Conservation (phyloP, 2,888 invertebrate species). For the Pollenia angustigena region DNA sequence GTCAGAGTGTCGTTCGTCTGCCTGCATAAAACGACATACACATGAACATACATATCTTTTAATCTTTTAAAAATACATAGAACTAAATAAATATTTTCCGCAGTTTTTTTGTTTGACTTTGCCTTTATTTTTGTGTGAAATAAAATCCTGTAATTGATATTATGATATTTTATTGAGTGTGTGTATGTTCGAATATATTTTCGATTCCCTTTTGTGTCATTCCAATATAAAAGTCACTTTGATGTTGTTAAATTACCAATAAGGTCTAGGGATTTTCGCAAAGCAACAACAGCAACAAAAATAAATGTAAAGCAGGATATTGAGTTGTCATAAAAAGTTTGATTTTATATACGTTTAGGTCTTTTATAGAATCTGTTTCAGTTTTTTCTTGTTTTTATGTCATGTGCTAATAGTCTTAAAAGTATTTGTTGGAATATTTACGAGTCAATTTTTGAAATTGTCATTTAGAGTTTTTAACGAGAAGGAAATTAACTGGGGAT, state of each 20-base stretch:
- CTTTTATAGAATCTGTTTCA: neutral
- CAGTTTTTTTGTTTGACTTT: conserved; percentile 38
- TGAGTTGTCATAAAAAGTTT: conserved; percentile 64
- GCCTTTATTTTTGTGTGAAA: conserved; percentile 51
- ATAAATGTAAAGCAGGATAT: conserved; percentile 58
- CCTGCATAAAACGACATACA: conserved; percentile 6
- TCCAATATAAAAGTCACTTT: conserved; percentile 60
- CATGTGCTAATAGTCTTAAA: conserved; percentile 16
- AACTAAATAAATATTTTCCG: conserved; percentile 63
- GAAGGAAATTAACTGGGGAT: neutral
- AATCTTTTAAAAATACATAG: conserved; percentile 69
- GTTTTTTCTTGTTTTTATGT: conserved; percentile 1
- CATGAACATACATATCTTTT: conserved; percentile 17
- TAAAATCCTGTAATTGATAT: conserved; percentile 72
- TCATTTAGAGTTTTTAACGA: neutral
- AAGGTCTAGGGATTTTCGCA: conserved; percentile 39
- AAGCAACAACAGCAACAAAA: neutral
- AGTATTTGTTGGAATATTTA: conserved; percentile 23
- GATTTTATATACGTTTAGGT: conserved; percentile 39
- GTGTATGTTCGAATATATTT: conserved; percentile 17
- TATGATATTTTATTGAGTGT: conserved; percentile 56
- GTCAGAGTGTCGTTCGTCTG: conserved; percentile 33
- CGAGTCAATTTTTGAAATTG: neutral
- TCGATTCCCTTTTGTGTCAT: conserved; percentile 64
- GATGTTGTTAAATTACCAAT: conserved; percentile 63